A percentile compares a stretch with the other conserved stretches of the same genome.
Evolutionary conservation across 2,113 vertebrate genomes (phyloP).

Genomic region (Oncorhynchus mykiss): DNA sequence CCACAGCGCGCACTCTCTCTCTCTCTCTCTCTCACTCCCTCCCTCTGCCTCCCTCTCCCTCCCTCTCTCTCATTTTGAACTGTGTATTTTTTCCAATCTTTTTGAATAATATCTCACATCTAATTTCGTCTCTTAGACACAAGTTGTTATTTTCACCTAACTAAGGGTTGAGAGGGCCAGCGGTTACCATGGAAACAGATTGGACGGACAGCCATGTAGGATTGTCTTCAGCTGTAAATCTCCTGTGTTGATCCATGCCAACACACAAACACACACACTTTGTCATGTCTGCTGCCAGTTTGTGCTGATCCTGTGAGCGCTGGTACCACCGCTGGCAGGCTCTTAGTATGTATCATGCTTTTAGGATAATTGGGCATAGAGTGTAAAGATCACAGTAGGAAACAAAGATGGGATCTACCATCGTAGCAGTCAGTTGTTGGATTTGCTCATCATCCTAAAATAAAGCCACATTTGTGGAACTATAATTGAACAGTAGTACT

Average conservation of each 20-base stretch:
- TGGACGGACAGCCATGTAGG: conserved; percentile 29
- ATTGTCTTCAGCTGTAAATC: conserved; percentile 54
- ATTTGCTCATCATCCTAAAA: too few relatives aligned
- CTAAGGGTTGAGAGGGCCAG: conserved; percentile 25
- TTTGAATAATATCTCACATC: background rate
- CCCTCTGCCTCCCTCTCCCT: too few relatives aligned
- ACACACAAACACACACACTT: conserved; percentile 6
- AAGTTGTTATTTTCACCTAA: conserved; percentile 31
- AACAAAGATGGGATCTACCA: too few relatives aligned
- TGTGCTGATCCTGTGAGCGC: conserved; percentile 41
- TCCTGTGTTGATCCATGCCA: conserved; percentile 23
- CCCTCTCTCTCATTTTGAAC: background rate
- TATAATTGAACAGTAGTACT: too few relatives aligned
- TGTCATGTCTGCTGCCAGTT: conserved; percentile 24
- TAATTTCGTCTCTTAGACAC: background rate
- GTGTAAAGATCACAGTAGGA: too few relatives aligned
- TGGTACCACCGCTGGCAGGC: background rate
- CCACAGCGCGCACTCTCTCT: too few relatives aligned
- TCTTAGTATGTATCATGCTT: conserved; percentile 41
- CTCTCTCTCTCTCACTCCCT: too few relatives aligned
- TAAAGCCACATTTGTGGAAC: too few relatives aligned
- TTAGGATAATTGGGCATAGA: conserved; percentile 40
- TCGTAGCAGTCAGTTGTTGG: too few relatives aligned
- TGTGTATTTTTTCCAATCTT: conserved; percentile 3
- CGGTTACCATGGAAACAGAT: conserved; percentile 65